Evolutionary conservation across 2,113 vertebrate species (phyloP).

Genomic region (Raphicerus campestris): DNA sequence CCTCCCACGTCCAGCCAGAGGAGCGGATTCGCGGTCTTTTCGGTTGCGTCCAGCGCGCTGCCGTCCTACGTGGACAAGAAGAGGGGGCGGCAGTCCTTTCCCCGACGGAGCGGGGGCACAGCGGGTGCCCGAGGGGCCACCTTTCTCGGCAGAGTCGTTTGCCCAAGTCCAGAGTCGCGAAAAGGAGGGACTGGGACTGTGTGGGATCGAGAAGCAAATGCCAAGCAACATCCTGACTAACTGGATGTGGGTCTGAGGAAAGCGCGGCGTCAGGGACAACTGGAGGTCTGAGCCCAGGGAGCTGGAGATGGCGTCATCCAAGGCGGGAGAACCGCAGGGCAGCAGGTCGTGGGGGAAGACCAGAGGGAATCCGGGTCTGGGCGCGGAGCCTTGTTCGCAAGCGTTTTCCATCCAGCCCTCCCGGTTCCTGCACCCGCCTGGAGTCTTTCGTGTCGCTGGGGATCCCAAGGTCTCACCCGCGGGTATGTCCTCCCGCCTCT

Average conservation of each 20-base stretch:
- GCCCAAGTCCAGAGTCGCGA: not conserved
- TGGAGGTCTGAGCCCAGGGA: not conserved
- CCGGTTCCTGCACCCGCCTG: not conserved
- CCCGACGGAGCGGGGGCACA: not conserved
- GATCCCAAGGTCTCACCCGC: too few relatives aligned
- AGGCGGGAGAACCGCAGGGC: not conserved
- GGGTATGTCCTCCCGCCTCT: not conserved
- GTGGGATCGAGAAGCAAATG: not conserved
- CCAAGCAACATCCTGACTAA: not conserved
- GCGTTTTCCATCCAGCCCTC: not conserved
- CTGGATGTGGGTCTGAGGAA: not conserved
- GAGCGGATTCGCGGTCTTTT: not conserved
- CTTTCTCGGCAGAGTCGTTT: not conserved
- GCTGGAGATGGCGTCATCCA: not conserved
- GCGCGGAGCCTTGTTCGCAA: not conserved
- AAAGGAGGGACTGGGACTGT: not conserved
- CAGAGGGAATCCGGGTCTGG: not conserved
- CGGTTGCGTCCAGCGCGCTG: not conserved
- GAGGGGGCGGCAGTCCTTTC: not conserved
- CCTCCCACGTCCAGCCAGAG: not conserved
- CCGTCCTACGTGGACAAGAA: not conserved
- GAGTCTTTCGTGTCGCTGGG: not conserved
- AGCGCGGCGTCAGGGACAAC: not conserved
- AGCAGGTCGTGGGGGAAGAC: not conserved
- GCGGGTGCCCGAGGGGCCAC: not conserved